A percentile compares a stretch with the other conserved stretches of the same genome.
Evolutionary conservation across 2,888 invertebrate genomes (phyloP).

Genomic region (Chaitophorus viminalis): DNA sequence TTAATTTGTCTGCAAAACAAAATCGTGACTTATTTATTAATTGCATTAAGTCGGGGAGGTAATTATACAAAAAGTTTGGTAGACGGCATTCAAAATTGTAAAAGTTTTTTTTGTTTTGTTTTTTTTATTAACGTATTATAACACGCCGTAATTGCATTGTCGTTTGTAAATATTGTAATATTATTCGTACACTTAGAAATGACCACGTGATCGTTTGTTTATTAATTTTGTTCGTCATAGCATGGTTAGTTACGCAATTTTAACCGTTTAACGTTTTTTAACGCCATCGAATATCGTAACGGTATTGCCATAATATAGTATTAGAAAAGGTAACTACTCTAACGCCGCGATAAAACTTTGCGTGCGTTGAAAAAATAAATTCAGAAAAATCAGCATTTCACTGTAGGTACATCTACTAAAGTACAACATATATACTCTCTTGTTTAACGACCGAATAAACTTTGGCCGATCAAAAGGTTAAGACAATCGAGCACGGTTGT

Average conservation of each 20-base stretch:
- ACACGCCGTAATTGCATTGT: not conserved
- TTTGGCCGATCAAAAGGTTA: not conserved
- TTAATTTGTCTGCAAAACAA: slow-evolving; percentile 24
- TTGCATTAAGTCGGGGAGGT: not conserved
- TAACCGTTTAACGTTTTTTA: not conserved
- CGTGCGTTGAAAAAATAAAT: not conserved
- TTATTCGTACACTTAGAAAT: not conserved
- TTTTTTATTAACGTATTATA: not conserved
- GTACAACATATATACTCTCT: too few species aligned
- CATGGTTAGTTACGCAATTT: not conserved
- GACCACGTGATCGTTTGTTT: not conserved
- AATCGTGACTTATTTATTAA: slow-evolving; percentile 38
- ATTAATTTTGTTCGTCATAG: not conserved
- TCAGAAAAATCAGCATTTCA: not conserved
- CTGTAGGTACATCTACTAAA: not conserved
- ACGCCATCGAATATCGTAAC: not conserved
- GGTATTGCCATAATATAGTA: not conserved
- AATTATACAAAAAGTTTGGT: slow-evolving; percentile 23
- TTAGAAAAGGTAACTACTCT: not conserved
- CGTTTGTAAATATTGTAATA: not conserved
- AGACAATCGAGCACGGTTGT: not conserved
- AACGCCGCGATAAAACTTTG: not conserved
- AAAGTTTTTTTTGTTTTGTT: not conserved
- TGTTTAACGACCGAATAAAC: not conserved
- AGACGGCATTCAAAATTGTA: not conserved